phyloP scores from a whole-genome alignment of 30 jellyfish, hydroid and myxozoan genomes.

The Cassiopea andromeda region DNA sequence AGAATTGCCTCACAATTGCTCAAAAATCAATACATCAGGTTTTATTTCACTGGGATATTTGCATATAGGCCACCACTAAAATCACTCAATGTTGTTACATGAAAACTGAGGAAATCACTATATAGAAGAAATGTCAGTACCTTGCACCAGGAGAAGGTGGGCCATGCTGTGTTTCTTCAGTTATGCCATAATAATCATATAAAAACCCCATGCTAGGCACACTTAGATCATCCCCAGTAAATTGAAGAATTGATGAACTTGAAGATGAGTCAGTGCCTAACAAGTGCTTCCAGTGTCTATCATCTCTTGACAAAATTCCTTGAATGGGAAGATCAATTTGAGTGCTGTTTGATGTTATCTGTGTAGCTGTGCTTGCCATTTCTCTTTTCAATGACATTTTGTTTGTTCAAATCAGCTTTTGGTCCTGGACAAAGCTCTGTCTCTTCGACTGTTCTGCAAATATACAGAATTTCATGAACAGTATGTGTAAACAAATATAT shows the following conservation, averaged over 20 bases:
- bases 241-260: conserved; percentile 44
- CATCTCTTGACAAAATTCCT: conserved; percentile 53
- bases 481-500: no score
- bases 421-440: no score
- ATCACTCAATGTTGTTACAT: no score
- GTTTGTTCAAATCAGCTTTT: no score
- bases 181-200: conserved; percentile 92
- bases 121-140: neutral
- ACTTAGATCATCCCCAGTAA: conserved; percentile 59
- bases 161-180: conserved; percentile 91
- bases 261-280: conserved; percentile 32
- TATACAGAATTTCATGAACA: no score
- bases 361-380: neutral
- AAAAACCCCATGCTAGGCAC: conserved; percentile 73
- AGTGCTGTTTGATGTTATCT: neutral
- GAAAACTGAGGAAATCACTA: no score
- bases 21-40: no score
- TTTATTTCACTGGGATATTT: no score
- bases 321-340: conserved; percentile 37
- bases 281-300: conserved; percentile 75
- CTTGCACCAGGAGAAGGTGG: conserved; percentile 90
- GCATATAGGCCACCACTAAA: no score
- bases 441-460: no score
- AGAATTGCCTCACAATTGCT: no score
- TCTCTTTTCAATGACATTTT: conserved; percentile 3